Conservation (phyloP, 2,888 invertebrate species). For the Dicyrtomina minuta region DNA sequence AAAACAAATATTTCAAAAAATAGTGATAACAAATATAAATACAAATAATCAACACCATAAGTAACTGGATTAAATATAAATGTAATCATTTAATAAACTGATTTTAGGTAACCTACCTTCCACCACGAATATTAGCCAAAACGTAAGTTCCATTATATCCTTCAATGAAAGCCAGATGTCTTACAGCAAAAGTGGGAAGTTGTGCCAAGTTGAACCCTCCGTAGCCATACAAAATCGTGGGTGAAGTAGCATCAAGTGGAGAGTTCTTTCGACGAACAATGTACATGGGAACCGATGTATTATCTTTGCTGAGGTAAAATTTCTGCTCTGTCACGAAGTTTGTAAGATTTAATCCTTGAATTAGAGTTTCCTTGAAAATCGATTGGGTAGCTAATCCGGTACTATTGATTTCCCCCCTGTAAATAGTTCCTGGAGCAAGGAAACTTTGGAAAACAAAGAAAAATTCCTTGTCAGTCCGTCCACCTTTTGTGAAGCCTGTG, state of each 20-base stretch:
- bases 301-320: no score
- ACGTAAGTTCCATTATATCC: constrained; percentile 20
- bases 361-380: no score
- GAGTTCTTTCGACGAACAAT: not conserved
- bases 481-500: not conserved
- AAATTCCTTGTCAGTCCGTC: not conserved
- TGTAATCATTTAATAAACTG: not conserved
- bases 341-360: no score
- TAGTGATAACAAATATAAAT: not conserved
- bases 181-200: constrained; percentile 9
- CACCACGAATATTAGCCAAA: constrained; percentile 27
- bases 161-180: constrained; percentile 12
- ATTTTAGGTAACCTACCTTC: constrained; percentile 36
- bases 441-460: not conserved
- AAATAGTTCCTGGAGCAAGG: constrained; percentile 70
- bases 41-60: not conserved
- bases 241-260: not conserved
- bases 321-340: no score
- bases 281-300: no score
- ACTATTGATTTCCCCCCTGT: constrained; percentile 82
- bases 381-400: no score
- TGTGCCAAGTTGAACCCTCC: constrained; percentile 16
- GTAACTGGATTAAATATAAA: not conserved
- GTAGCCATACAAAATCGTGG: not conserved
- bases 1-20: no score